Conservation (phyloP, 2,888 invertebrate species). For the Ceraclea dissimilis region DNA sequence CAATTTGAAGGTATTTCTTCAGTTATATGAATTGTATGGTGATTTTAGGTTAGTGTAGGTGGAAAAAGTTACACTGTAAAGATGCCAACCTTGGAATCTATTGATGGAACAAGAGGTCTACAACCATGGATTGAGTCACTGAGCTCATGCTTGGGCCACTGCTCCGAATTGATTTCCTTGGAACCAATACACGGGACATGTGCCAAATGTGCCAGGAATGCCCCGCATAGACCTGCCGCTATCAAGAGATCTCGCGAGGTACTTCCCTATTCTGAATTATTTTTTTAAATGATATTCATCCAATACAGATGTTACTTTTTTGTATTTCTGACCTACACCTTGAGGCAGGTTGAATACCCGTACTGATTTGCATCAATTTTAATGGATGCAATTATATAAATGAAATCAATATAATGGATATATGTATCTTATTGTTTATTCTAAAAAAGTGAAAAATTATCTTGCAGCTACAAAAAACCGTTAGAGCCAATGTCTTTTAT, state of each 20-base stretch:
- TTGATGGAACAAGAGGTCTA: conserved; percentile 38
- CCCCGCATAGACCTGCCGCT: conserved; percentile 36
- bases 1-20: too few species aligned
- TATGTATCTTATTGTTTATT: too few species aligned
- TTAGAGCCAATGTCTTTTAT: too few species aligned
- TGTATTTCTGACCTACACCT: too few species aligned
- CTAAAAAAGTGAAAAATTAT: too few species aligned
- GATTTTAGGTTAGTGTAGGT: conserved; percentile 27
- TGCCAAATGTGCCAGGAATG: conserved; percentile 35
- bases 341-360: too few species aligned
- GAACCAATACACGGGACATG: conserved; percentile 43
- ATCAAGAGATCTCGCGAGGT: conserved; percentile 37
- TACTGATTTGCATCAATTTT: neutral
- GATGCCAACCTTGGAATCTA: conserved; percentile 43
- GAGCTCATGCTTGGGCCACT: conserved; percentile 47
- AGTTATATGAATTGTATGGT: too few species aligned
- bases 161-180: conserved; percentile 49
- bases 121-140: conserved; percentile 47
- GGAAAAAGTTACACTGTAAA: conserved; percentile 49
- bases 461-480: too few species aligned
- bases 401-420: too few species aligned
- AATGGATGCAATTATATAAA: too few species aligned
- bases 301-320: too few species aligned
- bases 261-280: neutral
- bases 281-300: too few species aligned